Conservation (phyloP, 2,113 vertebrate genomes). For the Pleuronectes platessa region DNA sequence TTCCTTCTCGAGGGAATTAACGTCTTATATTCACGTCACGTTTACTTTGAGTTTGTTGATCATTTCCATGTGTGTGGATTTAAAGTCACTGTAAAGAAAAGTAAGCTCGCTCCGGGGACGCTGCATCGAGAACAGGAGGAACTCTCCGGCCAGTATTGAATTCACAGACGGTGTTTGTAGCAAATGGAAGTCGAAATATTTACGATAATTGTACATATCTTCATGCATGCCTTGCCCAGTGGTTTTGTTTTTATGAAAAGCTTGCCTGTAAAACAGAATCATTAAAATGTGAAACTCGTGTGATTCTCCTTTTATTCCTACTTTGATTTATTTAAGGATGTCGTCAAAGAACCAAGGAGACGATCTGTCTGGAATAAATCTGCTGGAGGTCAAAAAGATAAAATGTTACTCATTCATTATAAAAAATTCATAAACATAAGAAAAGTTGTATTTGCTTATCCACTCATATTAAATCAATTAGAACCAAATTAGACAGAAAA, state of each 20-base stretch:
- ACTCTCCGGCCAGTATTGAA: slow-evolving; percentile 13
- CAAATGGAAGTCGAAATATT: neutral
- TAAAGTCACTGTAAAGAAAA: slow-evolving; percentile 24
- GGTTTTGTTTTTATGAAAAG: slow-evolving; percentile 39
- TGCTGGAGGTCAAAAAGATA: no score
- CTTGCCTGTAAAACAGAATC: slow-evolving; percentile 47
- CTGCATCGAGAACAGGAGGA: neutral
- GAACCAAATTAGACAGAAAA: no score
- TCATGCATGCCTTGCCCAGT: slow-evolving; percentile 45
- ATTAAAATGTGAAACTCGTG: slow-evolving; percentile 55
- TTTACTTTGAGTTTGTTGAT: slow-evolving; percentile 31
- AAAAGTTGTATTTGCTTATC: no score
- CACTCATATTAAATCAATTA: no score
- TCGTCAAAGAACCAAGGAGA: neutral
- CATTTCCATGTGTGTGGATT: neutral
- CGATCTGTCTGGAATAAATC: no score
- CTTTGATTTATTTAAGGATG: neutral
- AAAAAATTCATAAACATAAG: no score
- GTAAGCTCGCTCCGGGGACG: neutral
- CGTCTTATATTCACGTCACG: neutral
- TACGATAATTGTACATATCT: slow-evolving; percentile 12
- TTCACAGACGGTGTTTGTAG: neutral
- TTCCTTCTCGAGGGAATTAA: neutral
- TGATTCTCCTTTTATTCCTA: neutral
- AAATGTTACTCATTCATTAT: no score